Percentiles rank a stretch among this genome's conserved stretches.
Evolutionary conservation across 1,140 invertebrate species (phyloP).

Genomic region (Capitella teleta): DNA sequence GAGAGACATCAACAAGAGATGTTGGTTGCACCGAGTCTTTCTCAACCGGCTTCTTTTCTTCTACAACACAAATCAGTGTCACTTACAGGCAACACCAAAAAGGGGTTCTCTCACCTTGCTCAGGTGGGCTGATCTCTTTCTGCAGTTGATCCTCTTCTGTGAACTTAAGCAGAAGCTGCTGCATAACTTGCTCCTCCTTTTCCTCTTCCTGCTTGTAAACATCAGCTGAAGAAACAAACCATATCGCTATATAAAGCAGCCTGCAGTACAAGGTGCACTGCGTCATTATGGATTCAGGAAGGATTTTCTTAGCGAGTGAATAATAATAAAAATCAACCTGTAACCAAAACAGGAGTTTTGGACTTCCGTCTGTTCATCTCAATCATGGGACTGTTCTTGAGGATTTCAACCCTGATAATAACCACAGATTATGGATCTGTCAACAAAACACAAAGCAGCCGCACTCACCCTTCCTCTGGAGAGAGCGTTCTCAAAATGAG

Average conservation of each 20-base stretch:
- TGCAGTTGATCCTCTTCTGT: background rate
- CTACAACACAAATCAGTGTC: background rate
- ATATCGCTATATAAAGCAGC: background rate
- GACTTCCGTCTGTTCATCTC: background rate
- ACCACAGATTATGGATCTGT: background rate
- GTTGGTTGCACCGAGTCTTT: background rate
- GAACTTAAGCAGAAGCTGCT: background rate
- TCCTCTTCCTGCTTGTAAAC: background rate
- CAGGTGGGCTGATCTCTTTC: too few relatives aligned
- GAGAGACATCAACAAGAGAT: background rate
- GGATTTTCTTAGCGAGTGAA: background rate
- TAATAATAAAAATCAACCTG: background rate
- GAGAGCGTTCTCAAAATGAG: background rate
- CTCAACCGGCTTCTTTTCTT: background rate
- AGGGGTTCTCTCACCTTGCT: too few relatives aligned
- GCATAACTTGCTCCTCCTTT: background rate
- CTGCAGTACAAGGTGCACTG: background rate
- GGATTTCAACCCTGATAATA: background rate
- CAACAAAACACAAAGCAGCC: background rate
- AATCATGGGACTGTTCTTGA: slow-evolving; percentile 1
- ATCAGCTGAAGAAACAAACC: background rate
- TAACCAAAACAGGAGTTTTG: background rate
- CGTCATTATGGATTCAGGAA: background rate
- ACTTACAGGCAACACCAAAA: background rate
- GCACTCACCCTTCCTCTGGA: slow-evolving; percentile 1